Evolutionary conservation across 2,888 invertebrate genomes (phyloP).

Genomic region (Sarcophaga variegata): DNA sequence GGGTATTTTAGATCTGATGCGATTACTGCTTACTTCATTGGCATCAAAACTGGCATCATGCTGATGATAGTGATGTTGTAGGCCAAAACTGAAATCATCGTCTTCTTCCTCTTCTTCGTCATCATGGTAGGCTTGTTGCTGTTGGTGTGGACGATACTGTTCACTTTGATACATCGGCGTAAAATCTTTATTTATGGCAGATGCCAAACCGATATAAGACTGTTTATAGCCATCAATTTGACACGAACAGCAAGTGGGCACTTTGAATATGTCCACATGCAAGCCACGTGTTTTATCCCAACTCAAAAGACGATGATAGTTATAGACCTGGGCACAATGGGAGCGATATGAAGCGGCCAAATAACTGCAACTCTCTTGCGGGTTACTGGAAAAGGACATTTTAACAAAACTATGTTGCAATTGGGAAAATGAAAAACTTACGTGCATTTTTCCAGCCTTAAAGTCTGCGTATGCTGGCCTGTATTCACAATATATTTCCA

Average conservation of each 20-base stretch:
- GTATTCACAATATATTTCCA: slow-evolving; percentile 95
- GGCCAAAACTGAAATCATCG: slow-evolving; percentile 72
- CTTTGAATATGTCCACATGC: slow-evolving; percentile 93
- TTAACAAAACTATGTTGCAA: neutral
- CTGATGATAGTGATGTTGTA: slow-evolving; percentile 67
- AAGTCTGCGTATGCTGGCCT: slow-evolving; percentile 91
- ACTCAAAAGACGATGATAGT: slow-evolving; percentile 90
- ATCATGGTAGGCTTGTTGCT: slow-evolving; percentile 77
- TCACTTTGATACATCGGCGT: slow-evolving; percentile 72
- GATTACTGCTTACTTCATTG: slow-evolving; percentile 76
- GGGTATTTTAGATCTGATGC: slow-evolving; percentile 74
- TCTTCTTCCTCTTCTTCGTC: slow-evolving; percentile 78
- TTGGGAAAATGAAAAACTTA: slow-evolving; percentile 81
- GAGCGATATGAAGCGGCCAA: slow-evolving; percentile 90
- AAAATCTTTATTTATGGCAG: slow-evolving; percentile 74
- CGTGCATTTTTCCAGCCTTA: slow-evolving; percentile 90
- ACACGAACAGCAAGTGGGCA: slow-evolving; percentile 91
- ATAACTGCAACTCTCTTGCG: slow-evolving; percentile 89
- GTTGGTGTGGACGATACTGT: slow-evolving; percentile 76
- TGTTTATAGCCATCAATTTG: slow-evolving; percentile 90
- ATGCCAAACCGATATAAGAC: slow-evolving; percentile 84
- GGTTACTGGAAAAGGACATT: slow-evolving; percentile 83
- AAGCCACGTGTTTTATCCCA: slow-evolving; percentile 91
- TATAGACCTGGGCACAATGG: slow-evolving; percentile 91
- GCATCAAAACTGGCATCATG: slow-evolving; percentile 71